A percentile compares a stretch with the other conserved stretches of the same genome.
These are phyloP conservation scores for Meandrusa payeni DNA, from an alignment of 2,888 invertebrate species.

Conservation along the genomic window DNA sequence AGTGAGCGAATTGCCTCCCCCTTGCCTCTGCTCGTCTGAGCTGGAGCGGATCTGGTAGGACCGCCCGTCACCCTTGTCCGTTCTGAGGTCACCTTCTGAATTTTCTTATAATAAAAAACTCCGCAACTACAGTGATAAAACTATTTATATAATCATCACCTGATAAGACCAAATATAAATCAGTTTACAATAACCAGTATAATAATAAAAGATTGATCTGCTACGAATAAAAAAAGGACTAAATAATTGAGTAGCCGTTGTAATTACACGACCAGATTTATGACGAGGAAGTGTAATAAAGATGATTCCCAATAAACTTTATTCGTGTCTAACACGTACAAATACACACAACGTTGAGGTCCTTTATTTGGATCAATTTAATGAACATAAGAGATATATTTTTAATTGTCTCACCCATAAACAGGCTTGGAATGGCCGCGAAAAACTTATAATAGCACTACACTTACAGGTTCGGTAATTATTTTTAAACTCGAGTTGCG, in stretches of 20 bases:
- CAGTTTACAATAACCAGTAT: constrained; percentile 21
- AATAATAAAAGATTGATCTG: constrained; percentile 21
- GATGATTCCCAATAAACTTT: constrained; percentile 39
- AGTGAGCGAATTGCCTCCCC: no score
- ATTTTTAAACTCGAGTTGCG: background rate
- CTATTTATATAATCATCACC: background rate
- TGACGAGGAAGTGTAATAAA: constrained; percentile 51
- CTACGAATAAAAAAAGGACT: constrained; percentile 24
- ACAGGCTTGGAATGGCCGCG: no score
- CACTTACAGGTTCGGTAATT: no score
- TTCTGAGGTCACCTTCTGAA: no score
- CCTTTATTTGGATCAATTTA: constrained; percentile 12
- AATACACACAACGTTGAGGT: constrained; percentile 12
- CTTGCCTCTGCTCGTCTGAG: no score
- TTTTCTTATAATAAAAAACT: no score
- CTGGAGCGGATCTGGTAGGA: no score
- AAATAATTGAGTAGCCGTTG: constrained; percentile 23
- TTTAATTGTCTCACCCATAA: constrained; percentile 1
- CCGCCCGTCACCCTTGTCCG: no score
- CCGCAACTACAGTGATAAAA: no score
- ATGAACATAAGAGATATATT: constrained; percentile 4
- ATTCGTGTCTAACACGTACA: constrained; percentile 32
- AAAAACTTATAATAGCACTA: no score
- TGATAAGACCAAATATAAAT: constrained; percentile 5
- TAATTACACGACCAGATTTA: constrained; percentile 42